Evolutionary conservation across 2,797 vertebrate genomes (phyloP).

Genomic region (Pseudochirops cupreus): DNA sequence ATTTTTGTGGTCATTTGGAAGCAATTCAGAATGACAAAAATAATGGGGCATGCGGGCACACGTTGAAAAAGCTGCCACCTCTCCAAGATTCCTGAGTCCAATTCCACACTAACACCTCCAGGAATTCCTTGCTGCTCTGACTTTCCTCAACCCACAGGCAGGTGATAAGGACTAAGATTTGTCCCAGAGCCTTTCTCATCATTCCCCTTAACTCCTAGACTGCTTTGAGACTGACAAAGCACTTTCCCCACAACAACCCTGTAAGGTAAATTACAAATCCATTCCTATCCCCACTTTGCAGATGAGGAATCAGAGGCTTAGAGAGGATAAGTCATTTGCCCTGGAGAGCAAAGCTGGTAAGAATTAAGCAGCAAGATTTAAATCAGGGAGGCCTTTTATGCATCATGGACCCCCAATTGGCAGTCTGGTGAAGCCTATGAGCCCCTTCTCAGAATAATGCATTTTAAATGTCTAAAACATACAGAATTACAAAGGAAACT

Average conservation of each 20-base stretch:
- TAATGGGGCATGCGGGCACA: constrained; percentile 27
- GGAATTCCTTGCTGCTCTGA: neutral
- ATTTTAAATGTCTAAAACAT: neutral
- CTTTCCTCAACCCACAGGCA: neutral
- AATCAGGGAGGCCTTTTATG: neutral
- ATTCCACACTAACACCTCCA: neutral
- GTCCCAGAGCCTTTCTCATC: neutral
- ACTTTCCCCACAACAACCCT: neutral
- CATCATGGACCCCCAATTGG: neutral
- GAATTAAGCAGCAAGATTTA: neutral
- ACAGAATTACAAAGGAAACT: neutral
- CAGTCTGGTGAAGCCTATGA: neutral
- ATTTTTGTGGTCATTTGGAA: constrained; percentile 46
- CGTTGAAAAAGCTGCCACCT: neutral
- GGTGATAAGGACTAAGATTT: too few species aligned
- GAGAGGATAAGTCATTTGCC: constrained; percentile 2
- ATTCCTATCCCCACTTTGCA: neutral
- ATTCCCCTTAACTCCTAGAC: neutral
- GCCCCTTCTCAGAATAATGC: neutral
- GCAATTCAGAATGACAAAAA: constrained; percentile 57
- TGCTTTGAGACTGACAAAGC: neutral
- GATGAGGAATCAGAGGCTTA: constrained; percentile 7
- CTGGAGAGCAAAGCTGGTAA: constrained; percentile 6
- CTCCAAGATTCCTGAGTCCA: constrained; percentile 1
- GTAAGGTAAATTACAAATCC: neutral